phyloP scores from a whole-genome alignment of 2,888 invertebrate genomes.

The Leucophora obtusa region DNA sequence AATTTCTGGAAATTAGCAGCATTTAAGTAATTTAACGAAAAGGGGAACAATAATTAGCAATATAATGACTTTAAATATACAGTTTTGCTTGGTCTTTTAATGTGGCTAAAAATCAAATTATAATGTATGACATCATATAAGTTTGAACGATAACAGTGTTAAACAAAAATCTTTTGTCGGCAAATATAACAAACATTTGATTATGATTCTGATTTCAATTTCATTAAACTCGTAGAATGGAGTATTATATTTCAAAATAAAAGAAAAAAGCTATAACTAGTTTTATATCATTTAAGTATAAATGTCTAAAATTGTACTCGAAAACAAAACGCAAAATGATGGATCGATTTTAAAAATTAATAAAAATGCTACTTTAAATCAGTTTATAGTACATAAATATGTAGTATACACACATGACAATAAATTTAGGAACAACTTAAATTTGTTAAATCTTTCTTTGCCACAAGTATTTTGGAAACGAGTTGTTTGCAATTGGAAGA shows the following conservation, averaged over 20 bases:
- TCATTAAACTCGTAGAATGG: background rate
- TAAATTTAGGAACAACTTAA: no score
- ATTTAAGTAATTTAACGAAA: no score
- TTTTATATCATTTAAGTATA: constrained; percentile 29
- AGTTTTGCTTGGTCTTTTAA: no score
- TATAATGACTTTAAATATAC: no score
- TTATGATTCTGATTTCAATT: constrained; percentile 70
- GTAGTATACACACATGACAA: no score
- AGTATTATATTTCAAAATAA: background rate
- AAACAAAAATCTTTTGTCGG: constrained; percentile 72
- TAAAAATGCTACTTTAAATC: constrained; percentile 36
- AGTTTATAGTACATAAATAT: constrained; percentile 19
- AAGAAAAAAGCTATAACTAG: background rate
- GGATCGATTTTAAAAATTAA: constrained; percentile 44
- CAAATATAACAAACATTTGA: constrained; percentile 69
- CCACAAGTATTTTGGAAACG: no score
- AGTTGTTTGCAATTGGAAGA: no score
- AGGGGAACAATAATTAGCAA: no score
- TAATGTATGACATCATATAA: background rate
- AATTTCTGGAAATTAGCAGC: no score
- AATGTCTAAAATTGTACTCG: constrained; percentile 16
- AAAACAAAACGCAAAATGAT: constrained; percentile 39
- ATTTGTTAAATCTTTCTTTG: no score
- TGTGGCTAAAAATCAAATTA: background rate
- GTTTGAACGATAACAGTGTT: constrained; percentile 31